Percentiles rank a stretch among this genome's conserved stretches.
Evolutionary conservation across 92 coral and sea anemone genomes (phyloP).

Genomic region (Zoanthus sansibaricus): DNA sequence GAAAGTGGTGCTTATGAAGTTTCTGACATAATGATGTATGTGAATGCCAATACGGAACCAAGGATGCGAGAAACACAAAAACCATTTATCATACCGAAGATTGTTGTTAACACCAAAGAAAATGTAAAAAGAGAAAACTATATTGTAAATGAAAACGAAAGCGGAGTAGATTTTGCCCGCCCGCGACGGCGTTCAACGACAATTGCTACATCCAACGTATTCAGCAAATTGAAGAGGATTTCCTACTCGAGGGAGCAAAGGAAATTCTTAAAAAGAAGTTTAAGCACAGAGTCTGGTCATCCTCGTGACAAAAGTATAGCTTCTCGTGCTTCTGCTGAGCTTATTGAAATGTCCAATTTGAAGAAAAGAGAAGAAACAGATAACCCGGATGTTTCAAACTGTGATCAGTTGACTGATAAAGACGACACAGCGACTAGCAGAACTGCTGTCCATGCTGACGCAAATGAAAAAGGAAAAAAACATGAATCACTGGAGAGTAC

Average conservation of each 20-base stretch:
- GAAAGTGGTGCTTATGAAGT: not conserved
- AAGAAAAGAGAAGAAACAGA: not conserved
- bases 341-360: not conserved
- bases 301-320: too few species aligned
- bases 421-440: not conserved
- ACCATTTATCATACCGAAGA: not conserved
- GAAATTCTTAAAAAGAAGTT: not conserved
- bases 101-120: conserved; percentile 23
- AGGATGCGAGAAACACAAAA: not conserved
- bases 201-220: conserved; percentile 5
- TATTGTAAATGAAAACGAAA: not conserved
- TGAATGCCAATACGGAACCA: not conserved
- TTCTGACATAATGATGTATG: not conserved
- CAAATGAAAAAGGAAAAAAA: not conserved
- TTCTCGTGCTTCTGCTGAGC: not conserved
- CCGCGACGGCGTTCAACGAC: conserved; percentile 31
- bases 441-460: too few species aligned
- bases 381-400: not conserved
- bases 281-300: not conserved
- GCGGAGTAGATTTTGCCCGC: not conserved
- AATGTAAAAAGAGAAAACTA: not conserved
- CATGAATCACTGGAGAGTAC: not conserved
- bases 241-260: not conserved
- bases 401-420: not conserved
- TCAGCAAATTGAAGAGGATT: not conserved